These are phyloP conservation scores for Axinella damicornis DNA, from an alignment of 37 sponge, comb jelly and placozoan species.

Conservation along the genomic window DNA sequence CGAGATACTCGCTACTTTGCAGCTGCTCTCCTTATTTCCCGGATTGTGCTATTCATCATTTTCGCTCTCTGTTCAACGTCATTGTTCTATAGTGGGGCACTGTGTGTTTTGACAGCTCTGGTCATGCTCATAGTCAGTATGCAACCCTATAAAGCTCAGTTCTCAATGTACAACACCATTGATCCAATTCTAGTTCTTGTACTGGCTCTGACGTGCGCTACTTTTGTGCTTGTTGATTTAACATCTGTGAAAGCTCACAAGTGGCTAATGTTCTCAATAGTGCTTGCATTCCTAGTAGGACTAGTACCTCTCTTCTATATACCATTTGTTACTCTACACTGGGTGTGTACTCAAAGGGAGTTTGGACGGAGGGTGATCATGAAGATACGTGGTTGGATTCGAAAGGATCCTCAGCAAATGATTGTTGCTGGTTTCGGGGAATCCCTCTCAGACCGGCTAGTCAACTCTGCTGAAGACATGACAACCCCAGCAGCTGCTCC, in stretches of 20 bases:
- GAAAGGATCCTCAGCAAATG: no score
- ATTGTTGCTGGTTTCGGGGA: no score
- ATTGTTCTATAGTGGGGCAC: neutral
- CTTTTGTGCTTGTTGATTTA: neutral
- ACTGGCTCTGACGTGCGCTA: neutral
- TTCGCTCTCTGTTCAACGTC: constrained; percentile 11
- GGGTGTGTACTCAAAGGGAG: neutral
- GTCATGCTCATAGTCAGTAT: neutral
- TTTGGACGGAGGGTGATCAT: no score
- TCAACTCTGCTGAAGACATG: no score
- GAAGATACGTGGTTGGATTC: no score
- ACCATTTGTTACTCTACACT: neutral
- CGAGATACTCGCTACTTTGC: constrained; percentile 65
- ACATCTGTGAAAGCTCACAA: neutral
- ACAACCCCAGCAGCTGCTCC: no score
- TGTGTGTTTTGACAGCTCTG: neutral
- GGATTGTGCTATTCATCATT: constrained; percentile 21
- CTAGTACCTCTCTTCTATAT: constrained; percentile 1
- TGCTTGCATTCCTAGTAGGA: neutral
- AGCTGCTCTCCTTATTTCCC: constrained; percentile 39
- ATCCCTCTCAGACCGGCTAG: no score
- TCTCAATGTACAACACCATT: neutral
- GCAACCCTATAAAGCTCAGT: neutral
- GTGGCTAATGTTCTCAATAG: neutral
- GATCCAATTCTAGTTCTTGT: neutral